A percentile compares a stretch with the other conserved stretches of the same genome.
Conservation (phyloP, 2,113 vertebrate species). For the Percopsis transmontana region DNA sequence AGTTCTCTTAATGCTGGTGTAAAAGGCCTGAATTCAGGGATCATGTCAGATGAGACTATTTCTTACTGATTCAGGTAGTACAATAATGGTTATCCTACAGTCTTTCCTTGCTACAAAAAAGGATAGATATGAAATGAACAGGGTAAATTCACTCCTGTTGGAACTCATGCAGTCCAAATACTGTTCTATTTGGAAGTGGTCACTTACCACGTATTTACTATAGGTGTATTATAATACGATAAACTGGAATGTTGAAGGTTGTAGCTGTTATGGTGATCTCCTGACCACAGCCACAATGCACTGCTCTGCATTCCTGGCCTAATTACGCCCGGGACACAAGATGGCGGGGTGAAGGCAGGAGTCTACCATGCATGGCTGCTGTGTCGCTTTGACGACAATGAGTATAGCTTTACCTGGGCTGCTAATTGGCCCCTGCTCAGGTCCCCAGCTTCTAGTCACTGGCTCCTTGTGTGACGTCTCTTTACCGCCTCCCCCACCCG, state of each 20-base stretch:
- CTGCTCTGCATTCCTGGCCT: conserved; percentile 54
- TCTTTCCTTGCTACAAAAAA: no score
- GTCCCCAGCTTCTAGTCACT: conserved; percentile 55
- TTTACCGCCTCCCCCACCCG: conserved; percentile 49
- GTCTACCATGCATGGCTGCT: conserved; percentile 67
- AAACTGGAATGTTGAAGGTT: no score
- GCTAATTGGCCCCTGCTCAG: conserved; percentile 71
- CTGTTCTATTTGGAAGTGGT: no score
- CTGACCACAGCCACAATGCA: conserved; percentile 44
- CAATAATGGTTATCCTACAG: no score
- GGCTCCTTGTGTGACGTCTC: conserved; percentile 49
- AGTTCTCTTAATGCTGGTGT: no score
- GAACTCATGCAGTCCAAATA: no score
- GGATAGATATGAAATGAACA: no score
- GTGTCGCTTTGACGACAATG: conserved; percentile 64
- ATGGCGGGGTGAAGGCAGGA: conserved; percentile 58
- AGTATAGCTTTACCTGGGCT: conserved; percentile 73
- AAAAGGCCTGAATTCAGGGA: no score
- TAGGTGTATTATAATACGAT: conserved; percentile 51
- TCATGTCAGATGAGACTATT: no score
- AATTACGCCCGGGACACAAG: conserved; percentile 70
- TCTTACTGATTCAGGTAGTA: no score
- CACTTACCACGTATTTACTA: conserved; percentile 25
- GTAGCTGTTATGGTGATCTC: conserved; percentile 1
- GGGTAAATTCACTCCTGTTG: no score